A percentile compares a stretch with the other conserved stretches of the same genome.
Conservation (phyloP, 2,797 vertebrate genomes). For the Coracias cyanogaster region DNA sequence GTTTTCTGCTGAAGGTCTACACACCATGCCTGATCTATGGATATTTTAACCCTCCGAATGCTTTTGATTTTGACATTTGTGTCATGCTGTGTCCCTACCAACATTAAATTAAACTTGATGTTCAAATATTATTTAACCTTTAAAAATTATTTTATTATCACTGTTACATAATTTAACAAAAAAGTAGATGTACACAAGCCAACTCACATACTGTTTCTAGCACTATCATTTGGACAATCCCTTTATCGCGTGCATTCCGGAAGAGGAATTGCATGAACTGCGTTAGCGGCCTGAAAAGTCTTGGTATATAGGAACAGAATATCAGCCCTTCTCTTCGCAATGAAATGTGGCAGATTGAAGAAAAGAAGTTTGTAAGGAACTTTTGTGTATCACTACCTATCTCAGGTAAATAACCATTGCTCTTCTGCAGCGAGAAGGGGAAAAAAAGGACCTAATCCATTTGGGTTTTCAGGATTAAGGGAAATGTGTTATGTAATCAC, state of each 20-base stretch:
- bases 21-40: neutral
- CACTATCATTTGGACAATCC: neutral
- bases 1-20: neutral
- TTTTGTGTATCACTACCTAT: neutral
- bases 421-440: neutral
- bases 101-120: rapidly evolving
- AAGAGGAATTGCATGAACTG: neutral
- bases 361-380: neutral
- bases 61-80: neutral
- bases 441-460: neutral
- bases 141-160: neutral
- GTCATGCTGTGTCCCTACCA: neutral
- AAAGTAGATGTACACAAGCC: neutral
- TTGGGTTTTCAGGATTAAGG: neutral
- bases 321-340: neutral
- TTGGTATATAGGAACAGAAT: neutral
- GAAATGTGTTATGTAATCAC: neutral
- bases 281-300: neutral
- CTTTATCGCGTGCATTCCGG: neutral
- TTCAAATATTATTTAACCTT: neutral
- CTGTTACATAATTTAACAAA: neutral
- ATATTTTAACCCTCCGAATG: neutral
- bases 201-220: neutral
- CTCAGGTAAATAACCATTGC: neutral
- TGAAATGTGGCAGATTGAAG: neutral